Base-by-base conservation (phyloP, 2,888 invertebrate genomes). In the Melanchra persicariae region DNA sequence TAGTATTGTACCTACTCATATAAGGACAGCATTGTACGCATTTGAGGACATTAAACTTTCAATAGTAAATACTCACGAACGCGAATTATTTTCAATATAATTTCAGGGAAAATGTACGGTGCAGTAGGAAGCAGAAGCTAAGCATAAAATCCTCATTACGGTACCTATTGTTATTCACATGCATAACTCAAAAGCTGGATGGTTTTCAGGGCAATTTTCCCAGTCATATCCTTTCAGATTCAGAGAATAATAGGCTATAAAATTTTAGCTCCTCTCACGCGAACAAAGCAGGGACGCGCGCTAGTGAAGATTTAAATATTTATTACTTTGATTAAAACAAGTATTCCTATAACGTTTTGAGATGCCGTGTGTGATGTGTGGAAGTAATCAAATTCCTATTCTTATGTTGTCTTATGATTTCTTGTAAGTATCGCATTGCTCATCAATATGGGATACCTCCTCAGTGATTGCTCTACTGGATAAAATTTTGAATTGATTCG, bases 311-410 rank as follows among this genome's bases (percentile, higher is more conserved):
- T 71, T 81, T 72, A 69, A 82, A 78, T 82, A 84, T 82, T 74
- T 84, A 78, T 84, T 75, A 74, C 75, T 77, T 82, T 82, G 79
- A 84, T 81, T 81, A 79, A 70, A 79, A 74, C 65, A 76, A 79
- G 77, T 63, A 79, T 77, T 79, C 61, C 69, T 69, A 81, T 79
- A 82, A 77, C 62, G 65, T 71, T 60, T n/a, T 22, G 12, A 54
- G 64, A 59, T 49, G 34, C 24, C 17, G 19, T 37, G 6, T n/a
- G 34, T 65, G 59, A 74, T 62, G 47, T 70, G 61, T 24, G 58
- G 57, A 69, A 58, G 62, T 74, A 57, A 62, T 74, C 65, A 62
- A 47, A 69, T 66, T 73, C 26, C 19, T 12, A 49, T 37, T 65
- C 7, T 40, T 12, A 59, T 55, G 34, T 52, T 43, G 9, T 30